Percentiles rank a stretch among this genome's conserved stretches.
These are phyloP conservation scores for Porites cylindrica DNA, from an alignment of 92 coral and sea anemone species.

Conservation along the genomic window DNA sequence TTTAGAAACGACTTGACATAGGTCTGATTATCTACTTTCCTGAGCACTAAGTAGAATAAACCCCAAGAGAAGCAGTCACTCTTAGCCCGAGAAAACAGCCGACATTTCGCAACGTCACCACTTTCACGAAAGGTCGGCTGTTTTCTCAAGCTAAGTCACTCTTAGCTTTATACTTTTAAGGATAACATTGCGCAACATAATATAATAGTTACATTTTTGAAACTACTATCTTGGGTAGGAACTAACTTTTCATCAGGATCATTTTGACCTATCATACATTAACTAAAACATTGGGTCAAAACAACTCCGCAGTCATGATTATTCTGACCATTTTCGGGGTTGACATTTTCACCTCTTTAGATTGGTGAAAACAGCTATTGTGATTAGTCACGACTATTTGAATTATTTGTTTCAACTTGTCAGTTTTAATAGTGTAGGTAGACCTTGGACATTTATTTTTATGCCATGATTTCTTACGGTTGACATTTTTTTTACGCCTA, in stretches of 20 bases:
- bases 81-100: too few relatives aligned
- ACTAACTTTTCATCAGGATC: neutral
- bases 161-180: too few relatives aligned
- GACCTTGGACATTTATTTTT: too few relatives aligned
- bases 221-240: constrained; percentile 4
- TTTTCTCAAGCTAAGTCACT: too few relatives aligned
- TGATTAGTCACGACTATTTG: neutral
- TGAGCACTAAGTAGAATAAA: neutral
- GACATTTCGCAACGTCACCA: too few relatives aligned
- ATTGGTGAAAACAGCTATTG: too few relatives aligned
- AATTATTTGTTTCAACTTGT: neutral
- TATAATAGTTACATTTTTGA: neutral
- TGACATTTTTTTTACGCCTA: too few relatives aligned
- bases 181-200: too few relatives aligned
- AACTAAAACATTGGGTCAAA: constrained; percentile 7
- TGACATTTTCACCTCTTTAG: neutral
- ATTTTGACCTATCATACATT: neutral
- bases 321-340: neutral
- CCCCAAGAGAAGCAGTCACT: neutral
- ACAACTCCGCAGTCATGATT: neutral
- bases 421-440: neutral
- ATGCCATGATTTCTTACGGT: too few relatives aligned
- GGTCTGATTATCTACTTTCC: neutral
- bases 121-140: too few relatives aligned
- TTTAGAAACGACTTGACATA: neutral